Percentiles rank a stretch among this genome's conserved stretches.
Evolutionary conservation across 2,113 vertebrate species (phyloP).

Genomic region (Furnarius figulus): DNA sequence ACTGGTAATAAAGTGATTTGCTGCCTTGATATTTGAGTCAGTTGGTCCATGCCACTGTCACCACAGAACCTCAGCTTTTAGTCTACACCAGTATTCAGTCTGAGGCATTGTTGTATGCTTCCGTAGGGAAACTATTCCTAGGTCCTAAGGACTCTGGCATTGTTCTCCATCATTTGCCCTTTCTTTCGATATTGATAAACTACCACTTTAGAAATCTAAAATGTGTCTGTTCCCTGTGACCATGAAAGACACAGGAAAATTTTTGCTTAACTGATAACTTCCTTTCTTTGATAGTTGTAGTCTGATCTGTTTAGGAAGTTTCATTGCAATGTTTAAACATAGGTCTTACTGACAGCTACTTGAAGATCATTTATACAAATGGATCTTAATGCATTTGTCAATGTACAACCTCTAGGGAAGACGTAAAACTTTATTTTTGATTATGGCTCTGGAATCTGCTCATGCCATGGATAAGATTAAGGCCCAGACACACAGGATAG

Average conservation of each 20-base stretch:
- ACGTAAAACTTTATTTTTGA: neutral
- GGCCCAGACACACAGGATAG: neutral
- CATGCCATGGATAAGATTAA: neutral
- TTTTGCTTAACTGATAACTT: neutral
- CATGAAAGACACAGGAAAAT: neutral
- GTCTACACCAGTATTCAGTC: neutral
- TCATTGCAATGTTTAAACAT: neutral
- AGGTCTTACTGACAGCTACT: neutral
- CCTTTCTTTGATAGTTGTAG: neutral
- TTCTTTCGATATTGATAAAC: neutral
- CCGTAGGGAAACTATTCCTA: neutral
- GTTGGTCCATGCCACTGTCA: too few species aligned
- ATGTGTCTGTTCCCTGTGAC: neutral
- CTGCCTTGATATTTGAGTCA: too few species aligned
- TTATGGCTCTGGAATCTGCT: neutral
- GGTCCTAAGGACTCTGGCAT: neutral
- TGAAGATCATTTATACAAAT: constrained; percentile 3
- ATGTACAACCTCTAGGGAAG: neutral
- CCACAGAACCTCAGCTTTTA: neutral
- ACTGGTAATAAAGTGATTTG: too few species aligned
- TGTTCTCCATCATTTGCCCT: neutral
- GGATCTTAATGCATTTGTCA: neutral
- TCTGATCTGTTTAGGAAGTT: neutral
- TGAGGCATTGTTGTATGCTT: neutral
- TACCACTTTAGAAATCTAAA: neutral